phyloP scores from a whole-genome alignment of 2,797 vertebrate genomes.

The Myotis vivesi region DNA sequence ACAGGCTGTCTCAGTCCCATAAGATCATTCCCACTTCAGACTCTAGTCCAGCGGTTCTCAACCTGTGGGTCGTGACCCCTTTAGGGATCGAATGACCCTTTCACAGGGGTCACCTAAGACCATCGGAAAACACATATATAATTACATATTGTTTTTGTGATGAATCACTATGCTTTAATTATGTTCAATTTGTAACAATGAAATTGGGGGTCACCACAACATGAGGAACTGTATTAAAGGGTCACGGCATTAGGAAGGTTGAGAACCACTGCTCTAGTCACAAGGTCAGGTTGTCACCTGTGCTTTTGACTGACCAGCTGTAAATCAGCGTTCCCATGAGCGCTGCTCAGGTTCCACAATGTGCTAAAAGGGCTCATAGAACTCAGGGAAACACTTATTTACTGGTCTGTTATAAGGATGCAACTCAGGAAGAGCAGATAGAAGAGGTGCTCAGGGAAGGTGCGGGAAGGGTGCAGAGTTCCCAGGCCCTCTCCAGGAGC shows the following conservation, averaged over 20 bases:
- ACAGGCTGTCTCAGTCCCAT: background rate
- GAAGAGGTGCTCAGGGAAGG: background rate
- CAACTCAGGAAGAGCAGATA: background rate
- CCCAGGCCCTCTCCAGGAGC: background rate
- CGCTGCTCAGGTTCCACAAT: background rate
- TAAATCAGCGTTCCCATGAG: background rate
- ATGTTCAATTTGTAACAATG: too few relatives aligned
- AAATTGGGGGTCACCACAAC: too few relatives aligned
- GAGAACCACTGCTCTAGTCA: background rate
- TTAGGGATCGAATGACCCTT: too few relatives aligned
- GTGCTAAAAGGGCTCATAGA: background rate
- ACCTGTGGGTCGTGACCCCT: too few relatives aligned
- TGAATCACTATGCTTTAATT: too few relatives aligned
- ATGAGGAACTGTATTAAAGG: too few relatives aligned
- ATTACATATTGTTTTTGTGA: too few relatives aligned
- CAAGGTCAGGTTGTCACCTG: background rate
- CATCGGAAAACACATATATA: too few relatives aligned
- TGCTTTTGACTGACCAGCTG: background rate
- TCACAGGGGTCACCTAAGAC: too few relatives aligned
- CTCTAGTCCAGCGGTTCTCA: too few relatives aligned
- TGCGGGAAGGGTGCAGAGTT: background rate
- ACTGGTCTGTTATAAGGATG: background rate
- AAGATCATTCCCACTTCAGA: background rate
- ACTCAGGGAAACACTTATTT: background rate
- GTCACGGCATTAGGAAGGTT: too few relatives aligned